Conservation (phyloP, 2,797 vertebrate species). For the Myioborus miniatus region DNA sequence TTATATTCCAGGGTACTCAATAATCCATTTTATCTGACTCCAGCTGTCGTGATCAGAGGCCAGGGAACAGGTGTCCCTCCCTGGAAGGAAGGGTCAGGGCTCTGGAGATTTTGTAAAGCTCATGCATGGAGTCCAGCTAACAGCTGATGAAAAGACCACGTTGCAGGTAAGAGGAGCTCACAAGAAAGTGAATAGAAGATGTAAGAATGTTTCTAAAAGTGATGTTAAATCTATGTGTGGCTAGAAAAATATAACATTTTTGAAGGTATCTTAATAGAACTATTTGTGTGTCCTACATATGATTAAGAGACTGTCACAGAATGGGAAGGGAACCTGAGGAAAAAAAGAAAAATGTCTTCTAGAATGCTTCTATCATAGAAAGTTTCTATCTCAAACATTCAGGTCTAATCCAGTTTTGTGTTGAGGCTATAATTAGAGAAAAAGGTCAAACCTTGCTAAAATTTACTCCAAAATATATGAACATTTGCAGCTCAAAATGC, state of each 20-base stretch:
- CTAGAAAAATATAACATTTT: neutral
- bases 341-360: neutral
- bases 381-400: neutral
- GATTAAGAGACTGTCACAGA: neutral
- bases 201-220: neutral
- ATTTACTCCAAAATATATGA: neutral
- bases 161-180: neutral
- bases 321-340: neutral
- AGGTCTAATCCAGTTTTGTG: neutral
- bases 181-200: neutral
- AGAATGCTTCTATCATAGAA: neutral
- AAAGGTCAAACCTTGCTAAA: neutral
- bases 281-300: neutral
- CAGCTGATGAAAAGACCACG: neutral
- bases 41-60: neutral
- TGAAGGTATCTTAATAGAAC: neutral
- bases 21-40: neutral
- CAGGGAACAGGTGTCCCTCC: slow-evolving; percentile 2
- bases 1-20: neutral
- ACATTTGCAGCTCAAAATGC: neutral
- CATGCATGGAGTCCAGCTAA: neutral
- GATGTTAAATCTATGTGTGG: neutral
- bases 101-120: neutral
- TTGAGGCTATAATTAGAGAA: neutral
- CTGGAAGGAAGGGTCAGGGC: neutral